Percentiles rank a stretch among this genome's conserved stretches.
Conservation (phyloP, 92 coral and sea anemone genomes). For the Zoanthus sansibaricus region DNA sequence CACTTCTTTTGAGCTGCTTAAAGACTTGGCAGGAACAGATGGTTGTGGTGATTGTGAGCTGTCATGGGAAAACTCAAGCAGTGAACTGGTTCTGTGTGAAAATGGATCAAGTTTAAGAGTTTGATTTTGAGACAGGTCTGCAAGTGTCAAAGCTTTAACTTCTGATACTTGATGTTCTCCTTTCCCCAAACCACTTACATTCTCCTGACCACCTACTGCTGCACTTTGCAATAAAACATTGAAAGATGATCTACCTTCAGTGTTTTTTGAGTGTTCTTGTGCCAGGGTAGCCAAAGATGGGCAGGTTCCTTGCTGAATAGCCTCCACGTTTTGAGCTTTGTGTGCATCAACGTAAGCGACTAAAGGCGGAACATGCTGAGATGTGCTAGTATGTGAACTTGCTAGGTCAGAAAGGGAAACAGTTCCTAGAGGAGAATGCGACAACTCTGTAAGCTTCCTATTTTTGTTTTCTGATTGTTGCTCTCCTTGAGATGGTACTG, state of each 20-base stretch:
- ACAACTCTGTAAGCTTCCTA: slow-evolving; percentile 5
- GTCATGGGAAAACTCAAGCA: neutral
- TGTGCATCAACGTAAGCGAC: neutral
- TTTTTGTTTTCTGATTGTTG: neutral
- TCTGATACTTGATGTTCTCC: neutral
- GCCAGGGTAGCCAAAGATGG: neutral
- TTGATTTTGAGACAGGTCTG: slow-evolving; percentile 2
- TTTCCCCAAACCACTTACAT: too few relatives aligned
- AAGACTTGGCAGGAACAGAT: neutral
- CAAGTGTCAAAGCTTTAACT: neutral
- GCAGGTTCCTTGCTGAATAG: neutral
- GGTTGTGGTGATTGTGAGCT: neutral
- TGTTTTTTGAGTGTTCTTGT: neutral
- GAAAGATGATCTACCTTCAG: neutral
- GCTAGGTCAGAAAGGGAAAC: slow-evolving; percentile 43
- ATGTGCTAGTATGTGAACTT: neutral
- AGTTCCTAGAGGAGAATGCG: slow-evolving; percentile 14
- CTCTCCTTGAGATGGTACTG: neutral
- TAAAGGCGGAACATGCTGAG: neutral
- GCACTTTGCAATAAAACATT: neutral
- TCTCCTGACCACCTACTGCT: too few relatives aligned
- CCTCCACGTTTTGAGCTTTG: too few relatives aligned
- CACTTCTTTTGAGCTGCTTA: neutral
- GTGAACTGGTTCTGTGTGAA: neutral
- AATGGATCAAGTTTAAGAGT: neutral